Conservation (phyloP, 2,888 invertebrate species). For the Trichopria drosophilae region DNA sequence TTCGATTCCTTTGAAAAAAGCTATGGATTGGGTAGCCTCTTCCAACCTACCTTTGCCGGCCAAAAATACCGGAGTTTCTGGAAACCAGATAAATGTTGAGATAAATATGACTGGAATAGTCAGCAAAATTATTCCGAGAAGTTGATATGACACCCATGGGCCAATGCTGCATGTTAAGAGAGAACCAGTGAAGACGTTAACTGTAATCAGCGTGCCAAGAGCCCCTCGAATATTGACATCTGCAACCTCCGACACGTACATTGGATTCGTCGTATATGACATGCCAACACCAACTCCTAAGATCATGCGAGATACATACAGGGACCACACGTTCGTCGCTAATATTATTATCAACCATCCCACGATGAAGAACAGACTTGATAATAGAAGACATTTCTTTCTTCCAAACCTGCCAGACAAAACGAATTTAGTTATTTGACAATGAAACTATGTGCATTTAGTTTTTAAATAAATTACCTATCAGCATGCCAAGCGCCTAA, state of each 20-base stretch:
- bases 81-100: constrained; percentile 50
- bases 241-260: constrained; percentile 55
- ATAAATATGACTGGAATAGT: constrained; percentile 48
- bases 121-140: constrained; percentile 40
- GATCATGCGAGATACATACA: constrained; percentile 49
- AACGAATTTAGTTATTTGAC: neutral
- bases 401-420: constrained; percentile 43
- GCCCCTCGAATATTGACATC: constrained; percentile 54
- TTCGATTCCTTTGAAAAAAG: constrained; percentile 47
- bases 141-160: constrained; percentile 46
- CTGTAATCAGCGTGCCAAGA: constrained; percentile 52
- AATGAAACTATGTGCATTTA: neutral
- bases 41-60: constrained; percentile 42
- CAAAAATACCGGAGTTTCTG: constrained; percentile 53
- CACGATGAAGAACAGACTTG: constrained; percentile 51
- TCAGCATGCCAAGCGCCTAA: constrained; percentile 50
- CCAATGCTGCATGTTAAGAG: constrained; percentile 51
- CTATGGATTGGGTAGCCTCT: constrained; percentile 45
- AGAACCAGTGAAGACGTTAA: constrained; percentile 55
- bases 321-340: constrained; percentile 42
- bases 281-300: constrained; percentile 53
- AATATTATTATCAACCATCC: constrained; percentile 53
- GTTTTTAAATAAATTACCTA: constrained; percentile 26
- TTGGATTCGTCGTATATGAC: constrained; percentile 53
- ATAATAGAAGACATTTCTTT: constrained; percentile 47